Evolutionary conservation across 2,888 invertebrate species (phyloP), one percentile per base, ranked within the genome.

Genomic region (Scaptomyza tumidula): DNA sequence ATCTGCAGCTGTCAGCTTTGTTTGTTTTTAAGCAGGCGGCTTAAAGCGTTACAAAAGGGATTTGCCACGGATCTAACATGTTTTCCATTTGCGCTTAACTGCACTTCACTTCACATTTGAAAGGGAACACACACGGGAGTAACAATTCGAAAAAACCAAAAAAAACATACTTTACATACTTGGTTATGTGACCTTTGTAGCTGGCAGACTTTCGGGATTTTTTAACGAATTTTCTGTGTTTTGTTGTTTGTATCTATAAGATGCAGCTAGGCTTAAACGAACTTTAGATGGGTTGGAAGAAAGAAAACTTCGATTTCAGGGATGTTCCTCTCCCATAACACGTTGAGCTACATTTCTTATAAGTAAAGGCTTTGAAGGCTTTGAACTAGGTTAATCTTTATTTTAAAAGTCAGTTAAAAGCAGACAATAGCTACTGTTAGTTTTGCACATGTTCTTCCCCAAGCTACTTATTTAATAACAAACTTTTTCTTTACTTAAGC

Each of bases 41-140:
- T 82, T 77, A 80, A 73, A 79, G 88, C 83, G 83, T 87, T 87
- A 73, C 88, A 62, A 84, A 84, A 88, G 83, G 83, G 86, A 84
- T 84, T 84, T 84, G 88, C 88, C 72, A 84, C 72, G 83, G 83
- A 86, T 84, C 80, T 68, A 82, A 65, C 80, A 71, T 83, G 83
- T 75, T 87, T 77, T 75, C 68, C 63, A 72, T 72, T 72, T 72
- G 61, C 62, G 77, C 75, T 76, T 67, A 75, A 63, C 77, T 63
- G 61, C 72, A 76, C 77, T 75, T 61, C 69, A 62, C 44, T 61
- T 49, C 69, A 68, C 19, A 55, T 48, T 6, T 11, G 37, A 14
- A 53, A 16, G 52, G 39, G 10, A 44, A 37, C 46, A 9, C 46
- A 9, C 52, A 41, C 41, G 16, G 19, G 10, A 56, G 37, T 27